Percentiles rank a stretch among this genome's conserved stretches.
Evolutionary conservation across 2,888 invertebrate genomes (phyloP).

Genomic region (Epinotia bilunana): DNA sequence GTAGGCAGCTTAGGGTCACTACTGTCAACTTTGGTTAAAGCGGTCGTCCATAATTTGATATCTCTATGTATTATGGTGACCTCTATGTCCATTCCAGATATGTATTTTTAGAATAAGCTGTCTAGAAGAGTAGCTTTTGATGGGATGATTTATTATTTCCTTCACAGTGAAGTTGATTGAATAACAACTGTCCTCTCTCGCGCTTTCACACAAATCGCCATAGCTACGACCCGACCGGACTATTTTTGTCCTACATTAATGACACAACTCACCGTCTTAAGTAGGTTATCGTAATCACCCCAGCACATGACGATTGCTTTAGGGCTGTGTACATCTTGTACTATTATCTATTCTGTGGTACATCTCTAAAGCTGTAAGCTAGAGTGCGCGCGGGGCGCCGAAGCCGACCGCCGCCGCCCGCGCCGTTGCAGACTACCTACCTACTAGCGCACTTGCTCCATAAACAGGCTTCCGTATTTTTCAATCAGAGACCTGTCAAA

Average conservation of each 20-base stretch:
- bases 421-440: conserved; percentile 44
- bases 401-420: conserved; percentile 44
- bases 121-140: too few relatives aligned
- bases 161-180: neutral
- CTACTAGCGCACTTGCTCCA: conserved; percentile 78
- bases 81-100: too few relatives aligned
- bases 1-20: too few relatives aligned
- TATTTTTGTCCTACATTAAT: neutral
- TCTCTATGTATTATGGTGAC: too few relatives aligned
- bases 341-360: too few relatives aligned
- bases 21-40: too few relatives aligned
- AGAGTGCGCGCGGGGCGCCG: conserved; percentile 45
- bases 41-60: too few relatives aligned
- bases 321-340: neutral
- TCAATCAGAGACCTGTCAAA: conserved; percentile 87
- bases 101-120: too few relatives aligned
- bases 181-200: neutral
- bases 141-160: too few relatives aligned
- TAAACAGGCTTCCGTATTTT: conserved; percentile 86
- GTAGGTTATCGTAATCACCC: neutral
- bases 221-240: neutral
- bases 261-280: neutral
- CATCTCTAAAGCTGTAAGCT: too few relatives aligned
- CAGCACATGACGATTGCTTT: neutral
- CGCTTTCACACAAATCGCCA: neutral